A percentile compares a stretch with the other conserved stretches of the same genome.
Evolutionary conservation across 2,113 vertebrate species (phyloP).

Genomic region (Felis chaus): DNA sequence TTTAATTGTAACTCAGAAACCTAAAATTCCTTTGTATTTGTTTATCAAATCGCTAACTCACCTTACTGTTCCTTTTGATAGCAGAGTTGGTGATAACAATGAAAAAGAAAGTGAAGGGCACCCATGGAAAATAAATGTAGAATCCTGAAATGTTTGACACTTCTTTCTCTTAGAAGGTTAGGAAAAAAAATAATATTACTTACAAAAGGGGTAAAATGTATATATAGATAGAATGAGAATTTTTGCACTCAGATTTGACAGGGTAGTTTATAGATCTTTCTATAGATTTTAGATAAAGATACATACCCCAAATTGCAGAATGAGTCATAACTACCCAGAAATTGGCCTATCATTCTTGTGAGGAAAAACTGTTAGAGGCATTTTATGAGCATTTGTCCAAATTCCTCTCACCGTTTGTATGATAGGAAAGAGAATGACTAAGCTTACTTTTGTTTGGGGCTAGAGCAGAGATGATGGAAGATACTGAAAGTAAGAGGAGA

Average conservation of each 20-base stretch:
- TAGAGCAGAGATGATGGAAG: not conserved
- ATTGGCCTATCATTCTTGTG: not conserved
- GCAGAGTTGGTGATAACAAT: not conserved
- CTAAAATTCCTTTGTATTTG: constrained; percentile 3
- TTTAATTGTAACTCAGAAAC: constrained; percentile 31
- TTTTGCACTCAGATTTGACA: not conserved
- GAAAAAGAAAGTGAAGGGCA: not conserved
- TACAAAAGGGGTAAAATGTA: not conserved
- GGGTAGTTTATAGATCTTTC: not conserved
- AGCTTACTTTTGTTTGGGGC: not conserved
- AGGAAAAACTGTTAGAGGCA: not conserved
- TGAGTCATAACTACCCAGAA: not conserved
- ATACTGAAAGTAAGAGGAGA: not conserved
- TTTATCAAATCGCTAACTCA: not conserved
- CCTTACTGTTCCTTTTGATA: not conserved
- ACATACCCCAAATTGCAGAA: not conserved
- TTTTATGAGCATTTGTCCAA: not conserved
- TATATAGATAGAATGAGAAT: not conserved
- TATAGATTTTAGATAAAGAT: not conserved
- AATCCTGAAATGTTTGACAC: not conserved
- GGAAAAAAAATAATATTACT: not conserved
- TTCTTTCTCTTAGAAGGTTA: not conserved
- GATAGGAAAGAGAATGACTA: not conserved
- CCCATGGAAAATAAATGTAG: not conserved
- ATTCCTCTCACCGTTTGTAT: not conserved